Conservation (phyloP, 2,797 vertebrate species). For the Nannoperca australis region DNA sequence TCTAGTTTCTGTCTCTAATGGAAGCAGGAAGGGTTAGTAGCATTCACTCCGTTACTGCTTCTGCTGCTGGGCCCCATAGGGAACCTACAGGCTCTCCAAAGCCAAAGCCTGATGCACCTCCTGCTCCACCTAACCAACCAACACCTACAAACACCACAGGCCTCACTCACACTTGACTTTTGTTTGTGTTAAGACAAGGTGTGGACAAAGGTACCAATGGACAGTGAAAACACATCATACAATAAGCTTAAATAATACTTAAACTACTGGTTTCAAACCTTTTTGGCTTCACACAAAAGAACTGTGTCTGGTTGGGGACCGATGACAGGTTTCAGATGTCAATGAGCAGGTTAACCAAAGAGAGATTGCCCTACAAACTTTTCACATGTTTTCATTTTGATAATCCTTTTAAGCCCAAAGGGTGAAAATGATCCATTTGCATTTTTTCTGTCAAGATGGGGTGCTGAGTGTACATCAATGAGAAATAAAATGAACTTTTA, state of each 20-base stretch:
- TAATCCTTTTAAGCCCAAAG: background rate
- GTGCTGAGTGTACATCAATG: too few species aligned
- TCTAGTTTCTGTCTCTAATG: slow-evolving; percentile 84
- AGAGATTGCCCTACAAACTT: background rate
- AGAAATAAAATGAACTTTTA: too few species aligned
- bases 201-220: background rate
- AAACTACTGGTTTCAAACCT: background rate
- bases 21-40: slow-evolving; percentile 73
- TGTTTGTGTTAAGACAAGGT: slow-evolving; percentile 41
- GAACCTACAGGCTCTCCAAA: slow-evolving; percentile 49
- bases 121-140: slow-evolving; percentile 40
- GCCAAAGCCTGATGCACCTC: slow-evolving; percentile 47
- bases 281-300: background rate
- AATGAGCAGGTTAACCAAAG: background rate
- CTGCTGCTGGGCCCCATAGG: slow-evolving; percentile 64
- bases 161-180: slow-evolving; percentile 14
- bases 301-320: background rate
- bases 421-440: too few species aligned
- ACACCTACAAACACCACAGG: slow-evolving; percentile 20
- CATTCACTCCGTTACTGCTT: slow-evolving; percentile 63
- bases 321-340: background rate
- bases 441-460: too few species aligned
- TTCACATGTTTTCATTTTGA: background rate
- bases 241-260: background rate
- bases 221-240: background rate